Percentiles rank a stretch among this genome's conserved stretches.
These are phyloP conservation scores for Polyergus mexicanus DNA, from an alignment of 1,140 invertebrate species.

Conservation along the genomic window DNA sequence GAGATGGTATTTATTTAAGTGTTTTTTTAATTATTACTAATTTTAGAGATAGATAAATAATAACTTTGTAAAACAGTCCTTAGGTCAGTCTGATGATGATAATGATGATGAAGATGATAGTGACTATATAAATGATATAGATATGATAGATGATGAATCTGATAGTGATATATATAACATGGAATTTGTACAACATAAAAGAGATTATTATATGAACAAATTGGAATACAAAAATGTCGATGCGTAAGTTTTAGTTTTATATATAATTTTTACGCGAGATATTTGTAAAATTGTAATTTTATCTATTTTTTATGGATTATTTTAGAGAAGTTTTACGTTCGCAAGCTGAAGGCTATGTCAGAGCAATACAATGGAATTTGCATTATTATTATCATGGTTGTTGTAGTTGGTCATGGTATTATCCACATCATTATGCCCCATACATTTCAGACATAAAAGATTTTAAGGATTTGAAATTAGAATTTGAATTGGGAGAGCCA, in stretches of 20 bases:
- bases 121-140: slow-evolving; percentile 11
- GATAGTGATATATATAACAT: slow-evolving; percentile 87
- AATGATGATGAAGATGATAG: slow-evolving; percentile 69
- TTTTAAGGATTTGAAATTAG: slow-evolving; percentile 91
- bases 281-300: neutral
- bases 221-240: slow-evolving; percentile 92
- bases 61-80: slow-evolving; percentile 68
- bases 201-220: slow-evolving; percentile 97
- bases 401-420: slow-evolving; percentile 99
- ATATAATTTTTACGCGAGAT: neutral
- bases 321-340: slow-evolving; percentile 91
- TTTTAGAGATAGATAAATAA: slow-evolving; percentile 6
- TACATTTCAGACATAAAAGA: slow-evolving; percentile 97
- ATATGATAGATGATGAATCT: slow-evolving; percentile 72
- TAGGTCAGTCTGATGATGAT: slow-evolving; percentile 85
- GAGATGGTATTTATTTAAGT: slow-evolving; percentile 86
- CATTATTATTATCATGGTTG: slow-evolving; percentile 99
- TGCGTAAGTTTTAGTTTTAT: slow-evolving; percentile 86
- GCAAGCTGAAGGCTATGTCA: slow-evolving; percentile 96
- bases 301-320: slow-evolving; percentile 44
- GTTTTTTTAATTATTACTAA: neutral
- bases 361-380: slow-evolving; percentile 98
- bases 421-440: slow-evolving; percentile 98
- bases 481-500: slow-evolving; percentile 94
- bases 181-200: slow-evolving; percentile 95